These are phyloP conservation scores for Gallinago solitaria DNA, from an alignment of 2,797 vertebrate species.

Conservation along the genomic window DNA sequence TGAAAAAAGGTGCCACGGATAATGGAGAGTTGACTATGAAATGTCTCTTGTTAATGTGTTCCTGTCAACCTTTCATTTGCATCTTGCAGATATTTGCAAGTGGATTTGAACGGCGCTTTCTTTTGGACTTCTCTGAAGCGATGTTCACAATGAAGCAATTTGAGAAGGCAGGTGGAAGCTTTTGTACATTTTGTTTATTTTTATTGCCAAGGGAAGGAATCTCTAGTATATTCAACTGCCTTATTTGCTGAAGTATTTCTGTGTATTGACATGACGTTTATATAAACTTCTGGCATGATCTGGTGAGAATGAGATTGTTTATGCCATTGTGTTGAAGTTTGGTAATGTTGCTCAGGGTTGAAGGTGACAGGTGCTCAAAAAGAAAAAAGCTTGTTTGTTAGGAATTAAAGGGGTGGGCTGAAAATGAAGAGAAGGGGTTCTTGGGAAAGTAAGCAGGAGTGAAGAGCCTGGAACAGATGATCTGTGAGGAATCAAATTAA, in stretches of 20 bases:
- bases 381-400: neutral
- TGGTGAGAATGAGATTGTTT: neutral
- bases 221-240: neutral
- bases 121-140: slow-evolving; percentile 89
- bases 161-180: slow-evolving; percentile 84
- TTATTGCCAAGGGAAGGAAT: neutral
- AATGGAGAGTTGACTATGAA: neutral
- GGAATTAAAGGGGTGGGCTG: neutral
- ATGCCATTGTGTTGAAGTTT: neutral
- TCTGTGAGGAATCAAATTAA: neutral
- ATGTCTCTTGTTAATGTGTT: neutral
- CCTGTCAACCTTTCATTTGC: neutral
- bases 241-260: neutral
- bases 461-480: neutral
- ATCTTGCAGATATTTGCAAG: slow-evolving; percentile 86
- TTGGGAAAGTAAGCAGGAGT: neutral
- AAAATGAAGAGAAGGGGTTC: neutral
- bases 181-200: neutral
- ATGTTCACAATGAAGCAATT: slow-evolving; percentile 93
- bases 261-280: neutral
- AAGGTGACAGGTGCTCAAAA: neutral
- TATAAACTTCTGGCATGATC: neutral
- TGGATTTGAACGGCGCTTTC: slow-evolving; percentile 77
- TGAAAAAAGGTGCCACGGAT: neutral
- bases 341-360: neutral